Percentiles rank a stretch among this genome's conserved stretches.
phyloP scores from a whole-genome alignment of 2,113 vertebrate genomes.

The Acrocephalus kingi region DNA sequence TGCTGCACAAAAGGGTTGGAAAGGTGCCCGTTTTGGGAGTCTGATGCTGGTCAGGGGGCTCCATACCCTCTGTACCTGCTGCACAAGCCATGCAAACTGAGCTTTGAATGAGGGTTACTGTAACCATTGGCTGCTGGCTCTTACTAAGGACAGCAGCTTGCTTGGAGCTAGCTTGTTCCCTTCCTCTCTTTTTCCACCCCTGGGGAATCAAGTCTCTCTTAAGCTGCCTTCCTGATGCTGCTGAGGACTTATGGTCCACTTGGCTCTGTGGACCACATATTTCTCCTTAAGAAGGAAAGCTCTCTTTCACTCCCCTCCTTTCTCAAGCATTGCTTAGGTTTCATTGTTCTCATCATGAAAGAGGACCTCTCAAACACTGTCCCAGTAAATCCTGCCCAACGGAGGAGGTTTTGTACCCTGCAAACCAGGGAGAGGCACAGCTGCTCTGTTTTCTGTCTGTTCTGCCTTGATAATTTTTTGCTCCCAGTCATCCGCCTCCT shows the following conservation, averaged over 20 bases:
- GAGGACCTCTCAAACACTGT: background rate
- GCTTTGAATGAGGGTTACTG: background rate
- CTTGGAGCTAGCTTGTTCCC: background rate
- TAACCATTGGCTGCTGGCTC: background rate
- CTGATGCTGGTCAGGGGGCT: background rate
- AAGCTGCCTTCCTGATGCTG: background rate
- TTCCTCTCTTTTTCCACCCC: background rate
- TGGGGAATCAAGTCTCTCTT: background rate
- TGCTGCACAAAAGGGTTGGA: background rate
- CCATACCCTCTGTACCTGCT: background rate
- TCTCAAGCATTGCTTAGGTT: background rate
- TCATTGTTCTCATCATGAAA: background rate
- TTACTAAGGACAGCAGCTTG: background rate
- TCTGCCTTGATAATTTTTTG: conserved; percentile 15
- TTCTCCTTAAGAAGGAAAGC: background rate
- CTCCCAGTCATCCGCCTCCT: conserved; percentile 26
- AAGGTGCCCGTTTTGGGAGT: background rate
- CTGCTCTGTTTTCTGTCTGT: background rate
- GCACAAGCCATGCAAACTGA: background rate
- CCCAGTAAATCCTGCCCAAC: background rate
- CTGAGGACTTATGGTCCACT: background rate
- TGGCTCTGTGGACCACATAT: background rate
- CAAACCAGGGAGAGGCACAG: background rate
- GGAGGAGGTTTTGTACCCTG: background rate
- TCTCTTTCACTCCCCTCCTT: background rate